A percentile compares a stretch with the other conserved stretches of the same genome.
phyloP scores from a whole-genome alignment of 2,113 vertebrate species.

The Saguinus imperator region DNA sequence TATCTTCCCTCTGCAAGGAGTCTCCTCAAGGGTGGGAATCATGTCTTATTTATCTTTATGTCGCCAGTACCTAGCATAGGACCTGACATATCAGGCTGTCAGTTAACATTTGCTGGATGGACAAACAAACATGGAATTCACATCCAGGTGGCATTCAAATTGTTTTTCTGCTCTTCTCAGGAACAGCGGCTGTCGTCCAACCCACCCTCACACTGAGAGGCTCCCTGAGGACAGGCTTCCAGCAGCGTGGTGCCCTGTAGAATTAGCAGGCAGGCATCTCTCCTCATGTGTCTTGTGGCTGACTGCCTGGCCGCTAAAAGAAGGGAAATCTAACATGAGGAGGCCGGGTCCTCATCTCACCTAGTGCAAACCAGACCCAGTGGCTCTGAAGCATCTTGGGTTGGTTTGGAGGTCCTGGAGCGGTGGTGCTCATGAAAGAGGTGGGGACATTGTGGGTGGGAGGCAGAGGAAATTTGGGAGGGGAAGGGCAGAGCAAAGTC shows the following conservation, averaged over 20 bases:
- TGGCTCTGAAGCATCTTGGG: neutral
- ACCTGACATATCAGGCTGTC: neutral
- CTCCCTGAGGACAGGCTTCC: neutral
- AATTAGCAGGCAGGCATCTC: neutral
- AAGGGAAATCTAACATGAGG: neutral
- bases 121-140: neutral
- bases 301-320: neutral
- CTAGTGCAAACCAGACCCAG: neutral
- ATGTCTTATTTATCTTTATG: slow-evolving; percentile 53
- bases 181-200: neutral
- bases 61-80: neutral
- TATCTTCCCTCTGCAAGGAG: neutral
- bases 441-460: neutral
- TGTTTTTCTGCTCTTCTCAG: neutral
- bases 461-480: neutral
- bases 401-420: neutral
- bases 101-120: neutral
- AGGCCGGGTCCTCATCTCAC: neutral
- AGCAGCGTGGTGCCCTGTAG: neutral
- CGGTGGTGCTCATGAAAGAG: neutral
- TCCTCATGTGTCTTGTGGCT: no score
- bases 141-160: neutral
- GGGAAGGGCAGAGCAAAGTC: neutral
- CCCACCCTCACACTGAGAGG: neutral
- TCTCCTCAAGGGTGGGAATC: neutral